These are phyloP conservation scores for Solea senegalensis DNA, from an alignment of 2,113 vertebrate genomes.

Conservation along the genomic window DNA sequence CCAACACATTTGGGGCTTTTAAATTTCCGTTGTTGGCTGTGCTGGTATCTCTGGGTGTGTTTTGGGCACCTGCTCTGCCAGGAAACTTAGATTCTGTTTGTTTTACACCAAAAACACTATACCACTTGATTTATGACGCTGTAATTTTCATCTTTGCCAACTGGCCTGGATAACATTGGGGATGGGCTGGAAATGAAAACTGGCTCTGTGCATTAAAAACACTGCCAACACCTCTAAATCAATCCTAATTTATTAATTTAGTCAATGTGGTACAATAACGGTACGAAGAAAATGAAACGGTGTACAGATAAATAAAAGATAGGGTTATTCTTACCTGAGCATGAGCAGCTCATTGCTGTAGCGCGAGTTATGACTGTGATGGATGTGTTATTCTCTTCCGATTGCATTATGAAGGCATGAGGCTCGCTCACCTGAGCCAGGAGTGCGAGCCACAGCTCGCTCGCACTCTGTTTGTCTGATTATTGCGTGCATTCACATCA, in stretches of 20 bases:
- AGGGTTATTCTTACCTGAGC: not conserved
- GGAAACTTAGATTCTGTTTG: slow-evolving; percentile 8
- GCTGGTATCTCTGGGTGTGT: slow-evolving; percentile 14
- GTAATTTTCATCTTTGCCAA: not conserved
- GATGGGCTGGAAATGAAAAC: slow-evolving; percentile 21
- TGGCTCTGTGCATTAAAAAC: not conserved
- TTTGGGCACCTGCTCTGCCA: slow-evolving; percentile 19
- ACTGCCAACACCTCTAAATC: not conserved
- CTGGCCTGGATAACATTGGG: slow-evolving; percentile 13
- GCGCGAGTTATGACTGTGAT: not conserved
- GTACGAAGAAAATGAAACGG: not conserved
- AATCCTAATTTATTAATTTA: not conserved
- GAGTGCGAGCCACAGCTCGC: slow-evolving; percentile 8
- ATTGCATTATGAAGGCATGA: slow-evolving; percentile 7
- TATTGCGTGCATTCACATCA: slow-evolving; percentile 12
- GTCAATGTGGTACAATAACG: not conserved
- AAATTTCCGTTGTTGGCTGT: slow-evolving; percentile 2
- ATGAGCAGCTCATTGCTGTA: not conserved
- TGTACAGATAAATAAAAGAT: not conserved
- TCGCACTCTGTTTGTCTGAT: slow-evolving; percentile 17
- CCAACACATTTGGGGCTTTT: slow-evolving; percentile 13
- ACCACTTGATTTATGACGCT: not conserved
- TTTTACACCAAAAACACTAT: not conserved
- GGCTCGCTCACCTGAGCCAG: slow-evolving; percentile 30
- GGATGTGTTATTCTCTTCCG: slow-evolving; percentile 4